These are phyloP conservation scores for Poeciliopsis paucimaculata DNA, from an alignment of 2,797 vertebrate genomes.

Conservation along the genomic window DNA sequence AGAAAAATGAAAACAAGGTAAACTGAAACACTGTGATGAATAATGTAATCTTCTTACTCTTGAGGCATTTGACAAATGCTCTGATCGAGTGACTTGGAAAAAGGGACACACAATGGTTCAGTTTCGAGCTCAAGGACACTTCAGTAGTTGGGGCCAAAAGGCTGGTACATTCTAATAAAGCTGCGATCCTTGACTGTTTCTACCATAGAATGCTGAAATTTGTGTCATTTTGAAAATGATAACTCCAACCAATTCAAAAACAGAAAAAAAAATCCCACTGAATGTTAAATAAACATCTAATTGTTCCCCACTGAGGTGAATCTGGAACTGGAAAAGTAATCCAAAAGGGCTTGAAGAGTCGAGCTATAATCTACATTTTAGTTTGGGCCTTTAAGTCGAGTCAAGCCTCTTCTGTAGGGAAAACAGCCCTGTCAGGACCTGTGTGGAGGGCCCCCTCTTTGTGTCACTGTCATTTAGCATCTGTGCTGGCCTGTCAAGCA, in stretches of 20 bases:
- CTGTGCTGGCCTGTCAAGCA: constrained; percentile 73
- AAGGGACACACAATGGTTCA: constrained; percentile 23
- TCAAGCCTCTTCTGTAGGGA: constrained; percentile 70
- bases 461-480: constrained; percentile 83
- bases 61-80: constrained; percentile 45
- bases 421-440: constrained; percentile 77
- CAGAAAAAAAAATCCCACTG: neutral
- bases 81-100: constrained; percentile 34
- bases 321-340: constrained; percentile 35
- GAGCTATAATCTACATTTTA: constrained; percentile 65
- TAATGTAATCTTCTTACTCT: constrained; percentile 46
- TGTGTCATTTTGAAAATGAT: neutral
- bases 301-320: constrained; percentile 33
- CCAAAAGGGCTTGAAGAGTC: constrained; percentile 61
- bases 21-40: constrained; percentile 47
- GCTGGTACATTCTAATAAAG: neutral
- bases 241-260: neutral
- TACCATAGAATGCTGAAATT: neutral
- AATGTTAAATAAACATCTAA: constrained; percentile 16
- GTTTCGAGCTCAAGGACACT: constrained; percentile 57
- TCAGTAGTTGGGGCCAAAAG: constrained; percentile 19
- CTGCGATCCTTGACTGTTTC: constrained; percentile 6
- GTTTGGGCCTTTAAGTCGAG: constrained; percentile 72
- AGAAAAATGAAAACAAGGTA: constrained; percentile 50
- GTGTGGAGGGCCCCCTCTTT: constrained; percentile 72